Base-by-base conservation (phyloP, 2,888 invertebrate species). In the Creontiades dilutus region DNA sequence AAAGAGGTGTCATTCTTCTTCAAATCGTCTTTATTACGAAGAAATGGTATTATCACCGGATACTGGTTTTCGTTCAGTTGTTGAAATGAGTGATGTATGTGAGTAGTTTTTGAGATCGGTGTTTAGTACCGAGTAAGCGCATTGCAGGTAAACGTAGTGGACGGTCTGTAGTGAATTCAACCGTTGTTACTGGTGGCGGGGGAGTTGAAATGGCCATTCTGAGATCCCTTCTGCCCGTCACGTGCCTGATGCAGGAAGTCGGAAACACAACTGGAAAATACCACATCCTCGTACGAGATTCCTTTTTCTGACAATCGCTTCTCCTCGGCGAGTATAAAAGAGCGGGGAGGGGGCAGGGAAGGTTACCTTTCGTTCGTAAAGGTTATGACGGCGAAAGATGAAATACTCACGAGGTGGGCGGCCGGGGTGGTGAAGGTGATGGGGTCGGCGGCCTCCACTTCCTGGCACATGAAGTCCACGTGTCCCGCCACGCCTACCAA, bases 351-450 rank as follows among this genome's bases (percentile, higher is more conserved):
- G 57, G 61, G 61, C 3, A n/a, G 4, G 57, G 61, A 12, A 19
- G 68, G 68, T 68, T 68, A 37, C 23, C 11, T 52, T 13, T 68
- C 68, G 27, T 23, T 13, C 23, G 23, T 68, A 68, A 68, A 68
- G 68, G 68, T 68, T 68, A 68, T 68, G 68, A 68, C 12, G 23
- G 68, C 23, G 46, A 48, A 68, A 68, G 68, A 68, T 68, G 68
- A 68, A 68, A 68, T 12, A 94, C 96, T 95, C 94, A 98, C 98
- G 95, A 98, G 95, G 94, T 97, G 97, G 12, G 98, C 97, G 92
- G 98, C 97, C 91, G 97, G 95, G 0, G 98, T 98, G 91, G 97
- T 96, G 93, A 98, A 98, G 0, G 98, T 98, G 92, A 99, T 96
- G 0, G 99, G 98, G 93, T 98, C 97, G 89, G 96, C 96, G 27